A percentile compares a stretch with the other conserved stretches of the same genome.
These are phyloP conservation scores for Hemichromis elongatus DNA, from an alignment of 2,113 vertebrate genomes.

Conservation along the genomic window DNA sequence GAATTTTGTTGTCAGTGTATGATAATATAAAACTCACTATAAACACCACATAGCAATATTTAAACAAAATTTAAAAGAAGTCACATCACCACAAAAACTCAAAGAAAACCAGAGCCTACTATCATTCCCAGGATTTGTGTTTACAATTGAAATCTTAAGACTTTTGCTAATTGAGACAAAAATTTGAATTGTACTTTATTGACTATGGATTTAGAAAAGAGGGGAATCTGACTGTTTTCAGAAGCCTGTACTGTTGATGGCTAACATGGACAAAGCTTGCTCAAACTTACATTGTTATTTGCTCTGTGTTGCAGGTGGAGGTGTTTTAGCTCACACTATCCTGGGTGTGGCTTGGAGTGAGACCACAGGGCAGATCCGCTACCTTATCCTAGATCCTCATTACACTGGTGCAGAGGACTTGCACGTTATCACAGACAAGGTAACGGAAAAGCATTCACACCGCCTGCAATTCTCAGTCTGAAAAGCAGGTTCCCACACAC, in stretches of 20 bases:
- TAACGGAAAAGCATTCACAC: slow-evolving; percentile 16
- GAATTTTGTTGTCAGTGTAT: not conserved
- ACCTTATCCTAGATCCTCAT: slow-evolving; percentile 93
- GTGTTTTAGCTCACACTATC: slow-evolving; percentile 92
- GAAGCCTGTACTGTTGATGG: not conserved
- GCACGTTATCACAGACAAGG: slow-evolving; percentile 88
- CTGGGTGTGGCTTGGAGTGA: slow-evolving; percentile 96
- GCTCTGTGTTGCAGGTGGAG: slow-evolving; percentile 77
- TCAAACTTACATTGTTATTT: not conserved
- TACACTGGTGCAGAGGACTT: slow-evolving; percentile 94
- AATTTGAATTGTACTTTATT: not conserved
- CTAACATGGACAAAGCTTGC: not conserved
- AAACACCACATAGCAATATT: not conserved
- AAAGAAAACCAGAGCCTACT: not conserved
- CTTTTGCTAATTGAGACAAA: not conserved
- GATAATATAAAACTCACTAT: not conserved
- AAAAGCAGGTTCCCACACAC: not conserved
- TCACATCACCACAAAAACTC: not conserved
- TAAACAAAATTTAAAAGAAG: not conserved
- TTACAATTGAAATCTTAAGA: not conserved
- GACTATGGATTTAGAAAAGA: not conserved
- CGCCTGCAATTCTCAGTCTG: not conserved
- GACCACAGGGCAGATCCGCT: slow-evolving; percentile 85
- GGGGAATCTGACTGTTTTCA: not conserved
- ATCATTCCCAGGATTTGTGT: not conserved